phyloP scores from a whole-genome alignment of 2,888 invertebrate species.

The Deilephila porcellus region DNA sequence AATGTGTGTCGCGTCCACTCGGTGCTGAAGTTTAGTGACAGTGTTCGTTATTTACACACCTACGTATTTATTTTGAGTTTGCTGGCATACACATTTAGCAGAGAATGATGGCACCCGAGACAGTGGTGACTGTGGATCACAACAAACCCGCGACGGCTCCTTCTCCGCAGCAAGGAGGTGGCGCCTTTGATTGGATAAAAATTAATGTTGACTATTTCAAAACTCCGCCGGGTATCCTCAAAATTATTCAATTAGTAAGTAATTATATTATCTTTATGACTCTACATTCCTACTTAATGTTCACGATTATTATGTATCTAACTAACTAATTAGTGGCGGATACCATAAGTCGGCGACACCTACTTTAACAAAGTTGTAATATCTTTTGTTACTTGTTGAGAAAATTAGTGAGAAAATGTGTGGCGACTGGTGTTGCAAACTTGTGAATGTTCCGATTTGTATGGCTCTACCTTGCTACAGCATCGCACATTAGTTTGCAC shows the following conservation, averaged over 20 bases:
- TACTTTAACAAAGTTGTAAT: background rate
- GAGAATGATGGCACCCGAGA: conserved; percentile 92
- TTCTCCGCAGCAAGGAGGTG: conserved; percentile 81
- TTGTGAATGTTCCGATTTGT: background rate
- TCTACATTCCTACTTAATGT: background rate
- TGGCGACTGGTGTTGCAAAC: background rate
- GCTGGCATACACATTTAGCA: conserved; percentile 43
- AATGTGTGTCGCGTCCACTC: conserved; percentile 72
- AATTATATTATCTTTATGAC: background rate
- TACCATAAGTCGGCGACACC: conserved; percentile 4
- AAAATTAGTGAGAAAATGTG: conserved; percentile 20
- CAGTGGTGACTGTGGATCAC: conserved; percentile 91
- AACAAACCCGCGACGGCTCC: conserved; percentile 81
- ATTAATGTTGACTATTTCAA: conserved; percentile 92
- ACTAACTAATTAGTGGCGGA: conserved; percentile 15
- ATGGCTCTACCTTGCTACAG: background rate
- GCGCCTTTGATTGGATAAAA: conserved; percentile 88
- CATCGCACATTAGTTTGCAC: background rate
- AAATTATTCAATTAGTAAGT: conserved; percentile 92
- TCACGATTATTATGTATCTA: conserved; percentile 22
- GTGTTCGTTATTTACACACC: conserved; percentile 64
- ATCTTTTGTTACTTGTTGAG: background rate
- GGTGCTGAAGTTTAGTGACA: conserved; percentile 73
- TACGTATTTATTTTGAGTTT: conserved; percentile 44
- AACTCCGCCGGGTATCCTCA: conserved; percentile 92